These are phyloP conservation scores for Coremacera marginata DNA, from an alignment of 2,888 invertebrate species.

Conservation along the genomic window DNA sequence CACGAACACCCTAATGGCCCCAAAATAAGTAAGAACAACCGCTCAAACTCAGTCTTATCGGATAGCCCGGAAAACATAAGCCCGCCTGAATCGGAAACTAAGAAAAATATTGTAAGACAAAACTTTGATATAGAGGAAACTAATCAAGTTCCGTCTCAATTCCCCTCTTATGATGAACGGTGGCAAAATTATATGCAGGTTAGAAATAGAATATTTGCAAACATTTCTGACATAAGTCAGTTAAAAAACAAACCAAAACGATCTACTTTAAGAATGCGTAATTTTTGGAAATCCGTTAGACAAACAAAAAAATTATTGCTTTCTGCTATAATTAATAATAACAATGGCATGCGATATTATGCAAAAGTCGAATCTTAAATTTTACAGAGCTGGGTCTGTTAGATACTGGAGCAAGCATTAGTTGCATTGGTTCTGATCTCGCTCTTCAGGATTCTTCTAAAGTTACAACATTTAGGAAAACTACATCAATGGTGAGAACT, in stretches of 20 bases:
- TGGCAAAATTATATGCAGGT: neutral
- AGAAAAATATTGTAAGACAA: neutral
- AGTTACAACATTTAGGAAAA: neutral
- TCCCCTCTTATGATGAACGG: conserved; percentile 23
- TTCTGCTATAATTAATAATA: neutral
- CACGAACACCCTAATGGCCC: neutral
- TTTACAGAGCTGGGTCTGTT: neutral
- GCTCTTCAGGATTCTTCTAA: neutral
- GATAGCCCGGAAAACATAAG: neutral
- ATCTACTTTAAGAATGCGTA: neutral
- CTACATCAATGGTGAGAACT: neutral
- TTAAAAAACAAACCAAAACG: neutral
- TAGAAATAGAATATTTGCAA: conserved; percentile 20
- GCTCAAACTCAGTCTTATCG: neutral
- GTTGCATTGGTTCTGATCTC: neutral
- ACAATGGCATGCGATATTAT: neutral
- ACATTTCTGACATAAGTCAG: neutral
- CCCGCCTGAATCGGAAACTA: neutral
- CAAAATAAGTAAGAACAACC: neutral
- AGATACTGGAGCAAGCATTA: neutral
- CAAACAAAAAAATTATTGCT: neutral
- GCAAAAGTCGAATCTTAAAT: neutral
- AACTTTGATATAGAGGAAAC: neutral
- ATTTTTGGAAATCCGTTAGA: neutral
- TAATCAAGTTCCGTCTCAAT: neutral